Base-by-base conservation (phyloP, 2,888 invertebrate genomes). In the Antheraea assamensis region DNA sequence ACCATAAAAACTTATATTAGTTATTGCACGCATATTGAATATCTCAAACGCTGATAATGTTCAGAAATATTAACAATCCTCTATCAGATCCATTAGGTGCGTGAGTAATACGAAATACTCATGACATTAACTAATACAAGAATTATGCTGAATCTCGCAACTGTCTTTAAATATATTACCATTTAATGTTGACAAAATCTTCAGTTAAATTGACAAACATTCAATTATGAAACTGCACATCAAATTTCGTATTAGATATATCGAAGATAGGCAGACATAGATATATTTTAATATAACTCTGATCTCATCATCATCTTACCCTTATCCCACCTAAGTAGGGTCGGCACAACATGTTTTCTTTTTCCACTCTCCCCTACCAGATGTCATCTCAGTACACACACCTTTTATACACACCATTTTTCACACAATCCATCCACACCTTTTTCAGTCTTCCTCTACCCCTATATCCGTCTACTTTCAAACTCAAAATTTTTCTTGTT, bases 51-150 rank as follows among this genome's bases (percentile, higher is more conserved):
- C 24, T 27, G 24, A 61, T 61, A 24, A 27, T 61, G 15, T 61
- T 10, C 10, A 61, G 27, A 27, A 27, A 61, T 15, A 61, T 27
- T 61, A 27, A 61, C 27, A 61, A 17, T 27, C 61, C 27, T 61
- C 61, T 61, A 61, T 61, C 61, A 61, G 27, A n/a, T 66, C 66
- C 66, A 66, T 66, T 66, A 66, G 35, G 10, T 66, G 31, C 21
- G 66, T 31, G 21, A 66, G 3, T 66, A 21, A 77, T 72, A 71
- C 74, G 74, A 42, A 66, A 77, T 75, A 74, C 72, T 77, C 61
- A 74, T 80, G 82, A 78, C 82, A 82, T 82, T 79, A 79, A 83
- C 79, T 76, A 81, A 85, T 83, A 80, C 74, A 81, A 81, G 78
- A 83, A 85, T 83, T 84, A 82, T 81, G 77, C 79, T 77, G 77